These are phyloP conservation scores for Protaetia brevitarsis DNA, from an alignment of 1,140 invertebrate species.

Conservation along the genomic window DNA sequence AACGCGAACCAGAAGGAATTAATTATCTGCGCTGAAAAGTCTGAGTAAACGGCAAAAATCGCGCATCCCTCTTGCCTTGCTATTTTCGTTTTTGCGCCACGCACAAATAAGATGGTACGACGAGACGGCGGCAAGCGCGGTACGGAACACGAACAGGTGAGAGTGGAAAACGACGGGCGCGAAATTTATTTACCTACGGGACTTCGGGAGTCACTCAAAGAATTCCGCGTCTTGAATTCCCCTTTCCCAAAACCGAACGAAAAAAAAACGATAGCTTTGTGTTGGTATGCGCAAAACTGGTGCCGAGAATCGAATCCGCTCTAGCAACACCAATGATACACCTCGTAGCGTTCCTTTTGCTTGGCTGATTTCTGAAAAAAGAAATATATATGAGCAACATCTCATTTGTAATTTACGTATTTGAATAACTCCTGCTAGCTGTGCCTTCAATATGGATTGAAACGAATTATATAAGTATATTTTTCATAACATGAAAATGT, in stretches of 20 bases:
- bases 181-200: conserved; percentile 3
- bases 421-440: not conserved
- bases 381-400: conserved; percentile 11
- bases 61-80: not conserved
- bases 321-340: conserved; percentile 7
- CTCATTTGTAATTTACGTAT: not conserved
- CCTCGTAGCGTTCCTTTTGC: not conserved
- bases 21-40: conserved; percentile 10
- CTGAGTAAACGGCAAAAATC: conserved; percentile 4
- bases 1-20: not conserved
- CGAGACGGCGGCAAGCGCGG: not conserved
- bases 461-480: not conserved
- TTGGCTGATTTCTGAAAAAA: not conserved
- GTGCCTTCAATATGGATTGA: not conserved
- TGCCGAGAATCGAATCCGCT: not conserved
- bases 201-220: conserved; percentile 11
- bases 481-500: no score
- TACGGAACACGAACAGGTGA: not conserved
- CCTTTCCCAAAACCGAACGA: not conserved
- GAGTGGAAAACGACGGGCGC: not conserved
- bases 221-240: not conserved
- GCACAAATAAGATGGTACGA: not conserved
- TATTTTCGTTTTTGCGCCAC: not conserved
- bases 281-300: not conserved
- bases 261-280: not conserved